Conservation (phyloP, 64 coral and sea anemone genomes). For the Acropora yongei region DNA sequence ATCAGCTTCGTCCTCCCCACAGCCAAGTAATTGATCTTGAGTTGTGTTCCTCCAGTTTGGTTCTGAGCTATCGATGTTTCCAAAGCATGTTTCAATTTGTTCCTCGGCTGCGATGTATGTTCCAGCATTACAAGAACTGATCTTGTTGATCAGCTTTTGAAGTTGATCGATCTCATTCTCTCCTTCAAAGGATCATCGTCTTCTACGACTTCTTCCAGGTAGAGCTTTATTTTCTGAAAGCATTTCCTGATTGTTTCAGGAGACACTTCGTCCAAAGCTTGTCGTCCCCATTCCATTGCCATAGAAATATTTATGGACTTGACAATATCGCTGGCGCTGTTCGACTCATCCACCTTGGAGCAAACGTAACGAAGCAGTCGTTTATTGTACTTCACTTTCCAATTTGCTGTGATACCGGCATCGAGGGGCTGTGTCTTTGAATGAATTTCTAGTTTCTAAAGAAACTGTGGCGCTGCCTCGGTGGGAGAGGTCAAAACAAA, state of each 20-base stretch:
- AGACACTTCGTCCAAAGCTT: background rate
- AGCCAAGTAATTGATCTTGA: too few relatives aligned
- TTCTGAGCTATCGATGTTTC: background rate
- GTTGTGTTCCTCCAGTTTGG: too few relatives aligned
- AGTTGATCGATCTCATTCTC: background rate
- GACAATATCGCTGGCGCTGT: too few relatives aligned
- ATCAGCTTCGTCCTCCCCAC: too few relatives aligned
- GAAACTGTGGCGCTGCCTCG: too few relatives aligned
- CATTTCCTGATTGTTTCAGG: background rate
- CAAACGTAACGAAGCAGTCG: background rate
- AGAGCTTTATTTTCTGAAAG: background rate
- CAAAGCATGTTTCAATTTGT: background rate
- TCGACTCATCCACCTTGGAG: background rate
- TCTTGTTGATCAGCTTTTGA: background rate
- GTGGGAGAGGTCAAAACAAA: too few relatives aligned
- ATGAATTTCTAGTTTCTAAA: too few relatives aligned
- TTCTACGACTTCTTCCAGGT: background rate
- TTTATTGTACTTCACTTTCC: constrained; percentile 27
- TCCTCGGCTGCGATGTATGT: background rate
- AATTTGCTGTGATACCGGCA: background rate
- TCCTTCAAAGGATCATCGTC: background rate
- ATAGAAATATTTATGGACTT: background rate
- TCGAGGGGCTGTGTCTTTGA: constrained; percentile 32
- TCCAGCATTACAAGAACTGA: background rate
- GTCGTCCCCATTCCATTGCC: background rate